Evolutionary conservation across 2,888 invertebrate species (phyloP), one percentile per base, ranked within the genome.

Genomic region (Hyposoter didymator): DNA sequence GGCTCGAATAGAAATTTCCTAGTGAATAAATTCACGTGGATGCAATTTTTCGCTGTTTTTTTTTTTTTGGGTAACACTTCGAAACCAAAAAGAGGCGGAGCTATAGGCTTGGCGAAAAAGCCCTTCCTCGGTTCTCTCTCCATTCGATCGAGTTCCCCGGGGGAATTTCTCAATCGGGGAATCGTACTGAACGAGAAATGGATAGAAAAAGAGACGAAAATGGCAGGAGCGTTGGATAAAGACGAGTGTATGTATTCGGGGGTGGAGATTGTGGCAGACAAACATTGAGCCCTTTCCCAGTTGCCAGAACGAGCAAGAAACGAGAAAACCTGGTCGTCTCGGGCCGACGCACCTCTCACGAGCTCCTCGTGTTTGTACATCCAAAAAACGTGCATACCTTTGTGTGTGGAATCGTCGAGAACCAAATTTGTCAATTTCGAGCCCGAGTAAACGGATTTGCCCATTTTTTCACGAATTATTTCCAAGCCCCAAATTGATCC

Each of bases 81-180:
- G 19, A 35, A 55, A 45, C 62, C 43, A 78, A 35, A 43, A 70
- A 72, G 66, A 22, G 43, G 8, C 7, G 35, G 35, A 19, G 7
- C n/a, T n/a, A n/a, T n/a, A 22, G 10, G 52, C 35, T 35, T 6
- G 32, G 72, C n/a, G 19, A 4, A 17, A 22, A 43, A 59, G 43
- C 49, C n/a, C 72, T 49, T n/a, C 59, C 45, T 47, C 35, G 74
- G 69, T 69, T 64, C 75, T 62, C 45, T 62, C 45, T 45, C 73
- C 45, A 84, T 84, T 79, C 84, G 79, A 79, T 84, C 84, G 74
- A 75, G 62, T 79, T 64, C 79, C 14, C 14, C 67, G 52, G 49
- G 84, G 70, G 84, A 83, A 69, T 83, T 74, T 79, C 74, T 83
- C 62, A 72, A 45, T 39, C 84, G 74, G 1, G 70, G 67, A 75